Conservation (phyloP, 2,797 vertebrate genomes). For the Chrosomus eos region DNA sequence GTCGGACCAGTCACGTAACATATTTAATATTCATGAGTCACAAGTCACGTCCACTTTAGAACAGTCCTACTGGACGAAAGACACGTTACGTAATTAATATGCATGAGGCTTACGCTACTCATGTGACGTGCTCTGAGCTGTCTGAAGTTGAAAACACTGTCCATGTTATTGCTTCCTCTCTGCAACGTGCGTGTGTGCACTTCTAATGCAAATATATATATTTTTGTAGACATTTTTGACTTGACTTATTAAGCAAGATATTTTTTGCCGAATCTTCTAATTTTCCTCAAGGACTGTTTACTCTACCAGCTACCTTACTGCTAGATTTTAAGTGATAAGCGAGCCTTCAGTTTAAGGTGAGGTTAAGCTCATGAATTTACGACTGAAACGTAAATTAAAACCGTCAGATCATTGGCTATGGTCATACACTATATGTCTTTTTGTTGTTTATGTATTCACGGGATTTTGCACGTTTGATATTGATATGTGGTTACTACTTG, state of each 20-base stretch:
- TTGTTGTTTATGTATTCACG: not conserved
- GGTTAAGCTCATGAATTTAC: slow-evolving; percentile 22
- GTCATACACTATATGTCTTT: not conserved
- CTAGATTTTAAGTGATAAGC: slow-evolving; percentile 38
- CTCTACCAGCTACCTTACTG: slow-evolving; percentile 8
- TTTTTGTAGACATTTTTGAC: not conserved
- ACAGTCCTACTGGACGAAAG: not conserved
- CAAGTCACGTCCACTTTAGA: not conserved
- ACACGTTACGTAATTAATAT: slow-evolving; percentile 25
- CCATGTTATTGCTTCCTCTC: slow-evolving; percentile 68
- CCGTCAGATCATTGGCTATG: not conserved
- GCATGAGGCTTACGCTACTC: slow-evolving; percentile 56
- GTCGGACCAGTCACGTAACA: not conserved
- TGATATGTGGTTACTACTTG: slow-evolving; percentile 36
- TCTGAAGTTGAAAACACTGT: slow-evolving; percentile 85
- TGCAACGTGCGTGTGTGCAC: slow-evolving; percentile 62
- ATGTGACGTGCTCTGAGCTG: slow-evolving; percentile 70
- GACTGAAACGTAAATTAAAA: not conserved
- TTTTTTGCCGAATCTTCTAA: not conserved
- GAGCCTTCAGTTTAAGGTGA: slow-evolving; percentile 47
- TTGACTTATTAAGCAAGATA: not conserved
- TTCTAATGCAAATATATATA: not conserved
- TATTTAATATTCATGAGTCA: slow-evolving; percentile 6
- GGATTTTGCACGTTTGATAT: slow-evolving; percentile 48
- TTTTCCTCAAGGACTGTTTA: slow-evolving; percentile 10